Percentiles rank a stretch among this genome's conserved stretches.
Evolutionary conservation across 2,113 vertebrate species (phyloP).

Genomic region (Psettodes erumei): DNA sequence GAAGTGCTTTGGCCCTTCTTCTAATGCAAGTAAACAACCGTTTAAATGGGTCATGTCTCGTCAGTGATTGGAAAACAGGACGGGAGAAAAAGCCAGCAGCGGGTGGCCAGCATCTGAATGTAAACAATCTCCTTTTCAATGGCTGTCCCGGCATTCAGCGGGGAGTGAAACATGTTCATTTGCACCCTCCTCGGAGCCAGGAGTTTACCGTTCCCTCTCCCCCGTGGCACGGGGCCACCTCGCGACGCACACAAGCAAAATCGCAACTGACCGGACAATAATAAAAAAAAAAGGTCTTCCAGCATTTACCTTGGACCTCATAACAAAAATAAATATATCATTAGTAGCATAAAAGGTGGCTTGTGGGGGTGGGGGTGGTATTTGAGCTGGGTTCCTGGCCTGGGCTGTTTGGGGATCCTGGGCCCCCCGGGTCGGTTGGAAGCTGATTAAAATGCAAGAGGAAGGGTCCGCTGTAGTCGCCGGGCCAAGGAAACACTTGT

Average conservation of each 20-base stretch:
- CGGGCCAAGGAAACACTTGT: constrained; percentile 74
- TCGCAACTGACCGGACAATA: neutral
- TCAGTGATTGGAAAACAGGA: constrained; percentile 75
- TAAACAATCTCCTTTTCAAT: constrained; percentile 81
- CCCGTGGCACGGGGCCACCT: constrained; percentile 29
- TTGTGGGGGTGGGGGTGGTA: constrained; percentile 52
- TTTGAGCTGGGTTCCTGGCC: constrained; percentile 52
- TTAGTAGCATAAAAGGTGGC: constrained; percentile 32
- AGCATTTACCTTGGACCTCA: constrained; percentile 33
- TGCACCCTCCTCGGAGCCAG: constrained; percentile 58
- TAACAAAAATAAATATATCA: constrained; percentile 53
- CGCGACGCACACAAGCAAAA: constrained; percentile 35
- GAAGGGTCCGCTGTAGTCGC: constrained; percentile 57
- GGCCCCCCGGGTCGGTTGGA: constrained; percentile 61
- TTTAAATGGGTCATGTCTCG: constrained; percentile 86
- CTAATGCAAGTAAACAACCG: constrained; percentile 86
- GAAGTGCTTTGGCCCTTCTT: constrained; percentile 81
- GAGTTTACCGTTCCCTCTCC: constrained; percentile 29
- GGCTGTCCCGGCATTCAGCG: constrained; percentile 81
- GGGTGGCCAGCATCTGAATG: constrained; percentile 80
- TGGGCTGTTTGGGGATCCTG: constrained; percentile 52
- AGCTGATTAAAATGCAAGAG: constrained; percentile 81
- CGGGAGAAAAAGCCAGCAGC: constrained; percentile 74
- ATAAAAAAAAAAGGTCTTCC: constrained; percentile 27
- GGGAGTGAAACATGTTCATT: constrained; percentile 81